These are phyloP conservation scores for Acomys russatus DNA, from an alignment of 2,797 vertebrate species.

Conservation along the genomic window DNA sequence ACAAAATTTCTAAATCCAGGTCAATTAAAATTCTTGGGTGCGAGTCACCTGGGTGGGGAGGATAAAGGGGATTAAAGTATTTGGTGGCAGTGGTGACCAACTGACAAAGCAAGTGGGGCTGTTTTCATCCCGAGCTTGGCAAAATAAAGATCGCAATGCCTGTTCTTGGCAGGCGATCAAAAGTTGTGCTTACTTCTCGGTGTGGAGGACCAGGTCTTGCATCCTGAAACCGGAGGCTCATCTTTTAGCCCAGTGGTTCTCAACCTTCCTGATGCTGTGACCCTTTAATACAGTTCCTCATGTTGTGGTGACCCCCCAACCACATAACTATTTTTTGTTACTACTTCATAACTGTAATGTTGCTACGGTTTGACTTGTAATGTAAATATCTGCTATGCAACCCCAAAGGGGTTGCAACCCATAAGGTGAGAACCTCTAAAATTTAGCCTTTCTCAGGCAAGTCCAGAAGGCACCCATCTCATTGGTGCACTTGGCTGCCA, in stretches of 20 bases:
- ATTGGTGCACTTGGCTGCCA: not conserved
- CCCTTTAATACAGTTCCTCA: not conserved
- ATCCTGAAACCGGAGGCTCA: not conserved
- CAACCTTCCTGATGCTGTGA: not conserved
- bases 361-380: not conserved
- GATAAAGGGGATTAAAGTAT: conserved; percentile 4
- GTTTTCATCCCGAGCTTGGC: not conserved
- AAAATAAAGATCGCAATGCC: not conserved
- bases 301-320: not conserved
- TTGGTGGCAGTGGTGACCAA: not conserved
- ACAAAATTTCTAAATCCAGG: conserved; percentile 69
- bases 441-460: not conserved
- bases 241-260: not conserved
- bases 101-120: not conserved
- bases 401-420: not conserved
- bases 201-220: not conserved
- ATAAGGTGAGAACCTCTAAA: not conserved
- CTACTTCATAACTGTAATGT: not conserved
- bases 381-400: not conserved
- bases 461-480: not conserved
- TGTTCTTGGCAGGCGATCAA: conserved; percentile 19
- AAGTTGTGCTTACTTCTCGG: conserved; percentile 29
- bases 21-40: conserved; percentile 72
- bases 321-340: not conserved
- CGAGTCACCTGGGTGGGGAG: not conserved